Percentiles rank a stretch among this genome's conserved stretches.
Conservation (phyloP, 1,140 invertebrate species). For the Drosophila ercepeae region DNA sequence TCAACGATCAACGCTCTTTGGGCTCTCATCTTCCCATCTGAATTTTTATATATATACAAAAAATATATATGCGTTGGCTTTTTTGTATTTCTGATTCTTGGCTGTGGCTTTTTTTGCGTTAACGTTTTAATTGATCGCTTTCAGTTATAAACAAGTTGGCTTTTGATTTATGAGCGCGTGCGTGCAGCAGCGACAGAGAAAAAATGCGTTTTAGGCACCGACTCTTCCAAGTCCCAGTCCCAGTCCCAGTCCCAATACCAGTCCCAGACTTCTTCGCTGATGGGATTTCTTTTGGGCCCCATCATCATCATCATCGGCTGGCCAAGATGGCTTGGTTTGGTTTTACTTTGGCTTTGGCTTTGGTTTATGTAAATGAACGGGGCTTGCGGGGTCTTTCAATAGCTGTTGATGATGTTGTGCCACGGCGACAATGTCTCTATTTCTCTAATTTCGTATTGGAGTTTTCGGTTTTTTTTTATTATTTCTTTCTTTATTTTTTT, state of each 20-base stretch:
- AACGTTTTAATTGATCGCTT: constrained; percentile 82
- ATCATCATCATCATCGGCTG: constrained; percentile 15
- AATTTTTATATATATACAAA: constrained; percentile 31
- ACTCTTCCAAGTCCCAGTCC: constrained; percentile 18
- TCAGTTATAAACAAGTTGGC: constrained; percentile 80
- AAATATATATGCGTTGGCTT: constrained; percentile 2
- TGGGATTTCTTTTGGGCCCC: constrained; percentile 46
- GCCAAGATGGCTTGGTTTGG: constrained; percentile 24
- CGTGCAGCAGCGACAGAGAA: constrained; percentile 71
- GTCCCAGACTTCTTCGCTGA: constrained; percentile 19
- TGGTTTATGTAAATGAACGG: constrained; percentile 61
- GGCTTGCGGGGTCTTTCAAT: constrained; percentile 62
- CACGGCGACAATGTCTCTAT: constrained; percentile 77
- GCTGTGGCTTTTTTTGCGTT: constrained; percentile 71
- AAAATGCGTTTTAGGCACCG: constrained; percentile 70
- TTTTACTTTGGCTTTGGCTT: constrained; percentile 18
- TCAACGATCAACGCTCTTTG: constrained; percentile 51
- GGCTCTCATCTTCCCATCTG: constrained; percentile 55
- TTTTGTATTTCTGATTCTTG: constrained; percentile 15
- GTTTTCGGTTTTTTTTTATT: constrained; percentile 1
- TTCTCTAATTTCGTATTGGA: constrained; percentile 70
- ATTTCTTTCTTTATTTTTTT: constrained; percentile 13
- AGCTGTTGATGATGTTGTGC: constrained; percentile 78
- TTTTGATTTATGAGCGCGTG: constrained; percentile 79
- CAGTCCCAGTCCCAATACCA: constrained; percentile 20